Conservation (phyloP, 2,797 vertebrate genomes). For the Hippocampus kuda region DNA sequence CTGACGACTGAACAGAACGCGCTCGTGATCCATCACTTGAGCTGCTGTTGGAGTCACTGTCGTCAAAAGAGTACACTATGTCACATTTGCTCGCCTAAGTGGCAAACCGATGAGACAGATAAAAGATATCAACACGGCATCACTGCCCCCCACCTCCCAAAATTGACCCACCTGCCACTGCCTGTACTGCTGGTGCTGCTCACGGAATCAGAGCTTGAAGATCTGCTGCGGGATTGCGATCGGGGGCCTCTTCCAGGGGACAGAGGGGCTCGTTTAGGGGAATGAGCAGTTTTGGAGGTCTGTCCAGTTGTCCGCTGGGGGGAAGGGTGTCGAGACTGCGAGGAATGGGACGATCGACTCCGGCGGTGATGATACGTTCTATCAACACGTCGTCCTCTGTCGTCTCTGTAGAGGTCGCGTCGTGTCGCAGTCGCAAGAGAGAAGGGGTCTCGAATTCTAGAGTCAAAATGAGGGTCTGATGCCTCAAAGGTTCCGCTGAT, state of each 20-base stretch:
- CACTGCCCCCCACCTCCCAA: background rate
- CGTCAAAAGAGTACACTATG: constrained; percentile 23
- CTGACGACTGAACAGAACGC: constrained; percentile 88
- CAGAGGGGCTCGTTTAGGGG: constrained; percentile 75
- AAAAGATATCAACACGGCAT: background rate
- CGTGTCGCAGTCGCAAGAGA: constrained; percentile 86
- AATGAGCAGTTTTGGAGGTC: constrained; percentile 81
- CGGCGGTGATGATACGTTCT: constrained; percentile 93
- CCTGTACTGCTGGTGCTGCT: constrained; percentile 98
- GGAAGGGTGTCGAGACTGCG: constrained; percentile 95
- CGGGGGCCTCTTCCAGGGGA: constrained; percentile 67
- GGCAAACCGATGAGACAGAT: background rate
- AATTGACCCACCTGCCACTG: constrained; percentile 83
- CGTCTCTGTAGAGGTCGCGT: constrained; percentile 94
- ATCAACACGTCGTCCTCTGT: constrained; percentile 86
- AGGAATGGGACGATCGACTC: constrained; percentile 95
- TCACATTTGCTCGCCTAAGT: constrained; percentile 1
- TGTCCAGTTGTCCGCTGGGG: constrained; percentile 88
- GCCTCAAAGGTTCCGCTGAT: constrained; percentile 79
- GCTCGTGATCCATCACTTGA: constrained; percentile 93
- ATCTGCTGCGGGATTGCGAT: constrained; percentile 84
- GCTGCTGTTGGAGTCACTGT: constrained; percentile 96
- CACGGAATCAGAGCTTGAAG: constrained; percentile 94
- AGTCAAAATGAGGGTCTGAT: constrained; percentile 91
- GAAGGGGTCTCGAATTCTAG: constrained; percentile 87